phyloP scores from a whole-genome alignment of 2,888 invertebrate species.

The Seira ritae region DNA sequence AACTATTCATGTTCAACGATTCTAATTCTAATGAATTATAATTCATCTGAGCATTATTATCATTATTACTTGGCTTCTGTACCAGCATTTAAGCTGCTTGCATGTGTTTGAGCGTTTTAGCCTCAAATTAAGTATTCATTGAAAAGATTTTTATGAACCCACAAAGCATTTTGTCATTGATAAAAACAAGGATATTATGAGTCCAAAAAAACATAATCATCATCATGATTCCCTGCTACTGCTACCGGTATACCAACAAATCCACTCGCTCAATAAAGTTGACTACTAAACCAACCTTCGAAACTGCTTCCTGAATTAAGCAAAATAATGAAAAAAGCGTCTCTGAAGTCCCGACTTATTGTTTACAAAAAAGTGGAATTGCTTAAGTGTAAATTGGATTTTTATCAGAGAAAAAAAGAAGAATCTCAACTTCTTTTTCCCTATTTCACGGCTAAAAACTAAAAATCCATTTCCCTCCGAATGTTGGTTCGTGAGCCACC shows the following conservation, averaged over 20 bases:
- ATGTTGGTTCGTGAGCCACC: conserved; percentile 46
- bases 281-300: conserved; percentile 6
- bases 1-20: conserved; percentile 25
- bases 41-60: too few species aligned
- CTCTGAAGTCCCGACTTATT: background rate
- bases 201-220: conserved; percentile 14
- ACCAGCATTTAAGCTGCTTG: too few species aligned
- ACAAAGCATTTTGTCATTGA: too few species aligned
- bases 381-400: conserved; percentile 40
- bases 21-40: too few species aligned
- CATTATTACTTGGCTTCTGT: too few species aligned
- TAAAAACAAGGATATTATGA: too few species aligned
- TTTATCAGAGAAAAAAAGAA: conserved; percentile 33
- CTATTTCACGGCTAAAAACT: background rate
- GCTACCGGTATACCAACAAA: too few species aligned
- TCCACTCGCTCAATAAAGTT: background rate
- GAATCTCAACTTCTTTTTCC: conserved; percentile 11
- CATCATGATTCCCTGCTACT: background rate
- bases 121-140: too few species aligned
- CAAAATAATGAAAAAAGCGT: conserved; percentile 18
- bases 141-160: too few species aligned
- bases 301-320: conserved; percentile 49
- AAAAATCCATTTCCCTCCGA: background rate
- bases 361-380: conserved; percentile 24
- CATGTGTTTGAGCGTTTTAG: too few species aligned